phyloP scores from a whole-genome alignment of 2,797 vertebrate species.

The Linurgus olivaceus region DNA sequence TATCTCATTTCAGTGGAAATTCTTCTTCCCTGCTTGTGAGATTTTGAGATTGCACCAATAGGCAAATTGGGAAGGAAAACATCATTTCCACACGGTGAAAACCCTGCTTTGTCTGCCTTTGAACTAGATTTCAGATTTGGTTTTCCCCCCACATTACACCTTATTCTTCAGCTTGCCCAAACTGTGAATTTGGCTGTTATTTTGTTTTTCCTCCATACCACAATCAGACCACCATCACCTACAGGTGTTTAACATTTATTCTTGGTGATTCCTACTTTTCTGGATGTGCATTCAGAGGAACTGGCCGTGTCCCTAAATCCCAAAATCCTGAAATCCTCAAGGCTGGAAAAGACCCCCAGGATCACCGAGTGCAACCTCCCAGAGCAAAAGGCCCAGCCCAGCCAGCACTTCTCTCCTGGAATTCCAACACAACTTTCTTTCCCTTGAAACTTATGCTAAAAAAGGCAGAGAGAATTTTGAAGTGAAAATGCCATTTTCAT shows the following conservation, averaged over 20 bases:
- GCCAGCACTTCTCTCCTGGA: not conserved
- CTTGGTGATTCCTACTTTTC: not conserved
- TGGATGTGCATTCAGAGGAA: not conserved
- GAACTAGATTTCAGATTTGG: not conserved
- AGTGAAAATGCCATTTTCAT: conserved; percentile 45
- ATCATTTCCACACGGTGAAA: not conserved
- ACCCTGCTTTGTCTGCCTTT: not conserved
- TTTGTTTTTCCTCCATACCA: not conserved
- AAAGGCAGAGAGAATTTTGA: not conserved
- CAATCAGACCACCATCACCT: rapidly evolving
- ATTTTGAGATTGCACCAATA: not conserved
- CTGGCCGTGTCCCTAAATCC: not conserved
- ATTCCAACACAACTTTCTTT: not conserved
- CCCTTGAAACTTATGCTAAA: not conserved
- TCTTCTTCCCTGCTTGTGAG: rapidly evolving
- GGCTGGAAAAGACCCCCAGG: not conserved
- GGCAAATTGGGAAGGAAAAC: not conserved
- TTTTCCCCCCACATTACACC: rapidly evolving
- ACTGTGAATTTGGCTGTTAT: not conserved
- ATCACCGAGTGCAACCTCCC: rapidly evolving
- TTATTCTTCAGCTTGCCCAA: not conserved
- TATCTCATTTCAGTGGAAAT: rapidly evolving
- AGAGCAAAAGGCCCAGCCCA: not conserved
- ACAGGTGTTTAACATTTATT: rapidly evolving
- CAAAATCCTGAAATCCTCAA: rapidly evolving